Evolutionary conservation across 2,113 vertebrate genomes (phyloP).

Genomic region (Pangasianodon gigas): DNA sequence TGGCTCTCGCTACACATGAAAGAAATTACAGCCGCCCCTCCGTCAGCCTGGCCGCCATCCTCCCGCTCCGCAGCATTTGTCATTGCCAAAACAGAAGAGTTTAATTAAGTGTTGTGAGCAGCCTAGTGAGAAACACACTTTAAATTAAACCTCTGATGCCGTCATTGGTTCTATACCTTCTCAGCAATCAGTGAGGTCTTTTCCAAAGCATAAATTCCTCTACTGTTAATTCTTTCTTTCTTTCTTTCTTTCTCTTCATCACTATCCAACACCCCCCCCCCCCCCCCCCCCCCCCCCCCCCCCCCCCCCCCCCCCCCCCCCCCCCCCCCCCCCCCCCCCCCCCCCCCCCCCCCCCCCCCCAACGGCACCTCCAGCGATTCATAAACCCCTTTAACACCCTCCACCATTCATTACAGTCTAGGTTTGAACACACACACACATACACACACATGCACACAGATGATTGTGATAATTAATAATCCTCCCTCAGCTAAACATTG

Average conservation of each 20-base stretch:
- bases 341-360: constrained; percentile 13
- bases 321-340: constrained; percentile 18
- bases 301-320: constrained; percentile 15
- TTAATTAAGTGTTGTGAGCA: constrained; percentile 99
- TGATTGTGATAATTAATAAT: constrained; percentile 90
- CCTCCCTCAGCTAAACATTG: constrained; percentile 84
- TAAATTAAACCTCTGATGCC: constrained; percentile 96
- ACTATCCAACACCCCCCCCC: not conserved
- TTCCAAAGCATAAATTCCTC: constrained; percentile 82
- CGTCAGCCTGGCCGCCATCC: constrained; percentile 86
- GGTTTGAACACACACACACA: constrained; percentile 70
- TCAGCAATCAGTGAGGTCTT: constrained; percentile 91
- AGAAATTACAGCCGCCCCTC: constrained; percentile 91
- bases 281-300: constrained; percentile 20
- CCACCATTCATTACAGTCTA: constrained; percentile 81
- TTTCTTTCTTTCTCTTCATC: not conserved
- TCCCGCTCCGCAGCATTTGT: constrained; percentile 93
- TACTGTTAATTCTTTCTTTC: not conserved
- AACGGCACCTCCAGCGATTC: constrained; percentile 84
- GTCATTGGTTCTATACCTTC: constrained; percentile 96
- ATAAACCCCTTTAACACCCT: constrained; percentile 79
- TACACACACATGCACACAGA: constrained; percentile 85
- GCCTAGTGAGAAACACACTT: constrained; percentile 99
- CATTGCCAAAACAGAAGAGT: constrained; percentile 99
- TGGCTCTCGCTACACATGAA: constrained; percentile 84